Evolutionary conservation across 2,888 invertebrate genomes (phyloP).

Genomic region (Monochamus alternatus): DNA sequence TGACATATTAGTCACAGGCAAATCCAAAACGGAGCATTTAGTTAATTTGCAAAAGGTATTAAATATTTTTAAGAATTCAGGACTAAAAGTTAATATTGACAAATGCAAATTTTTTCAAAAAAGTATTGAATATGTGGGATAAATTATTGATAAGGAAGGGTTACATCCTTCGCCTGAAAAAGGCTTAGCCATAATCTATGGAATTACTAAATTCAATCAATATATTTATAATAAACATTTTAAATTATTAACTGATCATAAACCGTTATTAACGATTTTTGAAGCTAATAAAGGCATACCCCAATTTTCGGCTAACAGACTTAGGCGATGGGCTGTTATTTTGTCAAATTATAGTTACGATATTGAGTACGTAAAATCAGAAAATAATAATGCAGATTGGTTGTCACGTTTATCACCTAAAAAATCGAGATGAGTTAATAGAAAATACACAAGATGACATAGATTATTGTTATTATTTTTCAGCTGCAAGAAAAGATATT

Average conservation of each 20-base stretch:
- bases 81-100: too few species aligned
- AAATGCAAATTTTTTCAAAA: too few species aligned
- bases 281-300: conserved; percentile 23
- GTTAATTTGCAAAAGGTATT: too few species aligned
- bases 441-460: conserved; percentile 20
- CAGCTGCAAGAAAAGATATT: too few species aligned
- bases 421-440: conserved; percentile 14
- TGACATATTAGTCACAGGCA: too few species aligned
- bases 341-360: conserved; percentile 34
- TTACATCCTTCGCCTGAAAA: too few species aligned
- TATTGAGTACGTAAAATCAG: conserved; percentile 30
- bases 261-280: conserved; percentile 33
- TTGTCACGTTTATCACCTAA: conserved; percentile 21
- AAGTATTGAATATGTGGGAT: too few species aligned
- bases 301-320: conserved; percentile 26
- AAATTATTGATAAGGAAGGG: too few species aligned
- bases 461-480: too few species aligned
- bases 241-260: conserved; percentile 38
- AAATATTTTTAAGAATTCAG: too few species aligned
- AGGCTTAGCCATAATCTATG: conserved; percentile 26
- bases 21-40: too few species aligned
- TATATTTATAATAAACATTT: conserved; percentile 24
- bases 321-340: conserved; percentile 29
- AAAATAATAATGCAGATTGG: conserved; percentile 34
- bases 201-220: conserved; percentile 23